phyloP scores from a whole-genome alignment of 2,888 invertebrate species.

The Drosophila barbarae region DNA sequence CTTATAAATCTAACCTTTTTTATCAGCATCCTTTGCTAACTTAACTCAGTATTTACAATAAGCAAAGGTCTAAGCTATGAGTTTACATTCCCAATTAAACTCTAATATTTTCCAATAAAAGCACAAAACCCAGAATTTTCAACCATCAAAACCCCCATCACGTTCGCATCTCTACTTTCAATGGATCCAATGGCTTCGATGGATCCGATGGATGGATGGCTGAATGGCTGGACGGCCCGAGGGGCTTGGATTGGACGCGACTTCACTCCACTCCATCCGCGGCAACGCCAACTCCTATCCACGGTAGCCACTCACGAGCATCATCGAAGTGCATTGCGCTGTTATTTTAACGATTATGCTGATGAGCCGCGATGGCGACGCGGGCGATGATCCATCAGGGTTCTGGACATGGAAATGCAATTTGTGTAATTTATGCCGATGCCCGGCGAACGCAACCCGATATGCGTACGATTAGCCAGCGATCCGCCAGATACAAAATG shows the following conservation, averaged over 20 bases:
- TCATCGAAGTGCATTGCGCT: slow-evolving; percentile 71
- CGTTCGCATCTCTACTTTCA: slow-evolving; percentile 4
- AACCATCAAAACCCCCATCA: not conserved
- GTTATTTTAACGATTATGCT: slow-evolving; percentile 76
- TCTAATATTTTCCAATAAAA: not conserved
- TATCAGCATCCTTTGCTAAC: not conserved
- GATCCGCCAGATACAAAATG: slow-evolving; percentile 71
- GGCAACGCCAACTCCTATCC: slow-evolving; percentile 1
- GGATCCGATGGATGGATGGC: slow-evolving; percentile 28
- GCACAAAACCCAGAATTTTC: not conserved
- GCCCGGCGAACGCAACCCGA: slow-evolving; percentile 35
- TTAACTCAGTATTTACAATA: not conserved
- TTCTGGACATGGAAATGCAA: slow-evolving; percentile 77
- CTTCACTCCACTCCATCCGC: slow-evolving; percentile 10
- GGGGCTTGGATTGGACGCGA: slow-evolving; percentile 18
- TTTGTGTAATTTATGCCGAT: slow-evolving; percentile 72
- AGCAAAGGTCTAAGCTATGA: not conserved
- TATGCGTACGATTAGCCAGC: slow-evolving; percentile 66
- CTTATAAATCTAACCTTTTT: not conserved
- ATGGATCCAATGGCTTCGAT: slow-evolving; percentile 1
- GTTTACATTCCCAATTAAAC: not conserved
- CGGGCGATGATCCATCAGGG: slow-evolving; percentile 72
- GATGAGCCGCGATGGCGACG: slow-evolving; percentile 62
- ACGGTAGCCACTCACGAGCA: slow-evolving; percentile 61
- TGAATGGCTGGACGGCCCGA: slow-evolving; percentile 20